phyloP scores from a whole-genome alignment of 1,140 invertebrate genomes.

The Semibalanus balanoides region DNA sequence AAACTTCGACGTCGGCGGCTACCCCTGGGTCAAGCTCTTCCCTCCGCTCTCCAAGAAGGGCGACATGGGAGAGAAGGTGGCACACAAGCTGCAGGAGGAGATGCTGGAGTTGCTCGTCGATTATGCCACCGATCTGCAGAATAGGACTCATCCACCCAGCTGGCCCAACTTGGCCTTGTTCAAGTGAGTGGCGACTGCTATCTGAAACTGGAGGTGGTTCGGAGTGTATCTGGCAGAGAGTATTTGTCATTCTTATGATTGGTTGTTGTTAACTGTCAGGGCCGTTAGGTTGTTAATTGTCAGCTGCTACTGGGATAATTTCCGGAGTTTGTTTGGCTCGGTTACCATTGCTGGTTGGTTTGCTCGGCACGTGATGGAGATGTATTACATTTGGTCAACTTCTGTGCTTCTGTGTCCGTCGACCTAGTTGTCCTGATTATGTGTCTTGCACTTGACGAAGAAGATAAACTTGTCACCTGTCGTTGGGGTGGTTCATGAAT shows the following conservation, averaged over 20 bases:
- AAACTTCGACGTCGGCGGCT: constrained; percentile 68
- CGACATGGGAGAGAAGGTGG: constrained; percentile 24
- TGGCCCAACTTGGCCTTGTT: neutral
- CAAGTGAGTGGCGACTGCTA: too few species aligned
- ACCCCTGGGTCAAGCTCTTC: constrained; percentile 66
- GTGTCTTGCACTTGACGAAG: too few species aligned
- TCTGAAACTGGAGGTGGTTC: neutral
- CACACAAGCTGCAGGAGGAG: neutral
- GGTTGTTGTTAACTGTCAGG: neutral
- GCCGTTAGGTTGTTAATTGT: neutral
- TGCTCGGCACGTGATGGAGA: too few species aligned
- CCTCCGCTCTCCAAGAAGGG: constrained; percentile 33
- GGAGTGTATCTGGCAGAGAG: neutral
- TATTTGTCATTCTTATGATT: neutral
- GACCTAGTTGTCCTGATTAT: too few species aligned
- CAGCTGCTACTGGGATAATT: neutral
- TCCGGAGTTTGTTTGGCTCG: too few species aligned
- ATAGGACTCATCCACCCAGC: neutral
- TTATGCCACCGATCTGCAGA: neutral
- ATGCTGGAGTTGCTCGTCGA: neutral
- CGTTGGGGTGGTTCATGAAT: too few species aligned
- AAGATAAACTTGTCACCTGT: too few species aligned
- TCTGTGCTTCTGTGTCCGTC: too few species aligned
- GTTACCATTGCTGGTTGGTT: neutral
- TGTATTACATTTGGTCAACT: too few species aligned